Percentiles rank a stretch among this genome's conserved stretches.
Conservation (phyloP, 2,113 vertebrate genomes). For the Piliocolobus tephrosceles region DNA sequence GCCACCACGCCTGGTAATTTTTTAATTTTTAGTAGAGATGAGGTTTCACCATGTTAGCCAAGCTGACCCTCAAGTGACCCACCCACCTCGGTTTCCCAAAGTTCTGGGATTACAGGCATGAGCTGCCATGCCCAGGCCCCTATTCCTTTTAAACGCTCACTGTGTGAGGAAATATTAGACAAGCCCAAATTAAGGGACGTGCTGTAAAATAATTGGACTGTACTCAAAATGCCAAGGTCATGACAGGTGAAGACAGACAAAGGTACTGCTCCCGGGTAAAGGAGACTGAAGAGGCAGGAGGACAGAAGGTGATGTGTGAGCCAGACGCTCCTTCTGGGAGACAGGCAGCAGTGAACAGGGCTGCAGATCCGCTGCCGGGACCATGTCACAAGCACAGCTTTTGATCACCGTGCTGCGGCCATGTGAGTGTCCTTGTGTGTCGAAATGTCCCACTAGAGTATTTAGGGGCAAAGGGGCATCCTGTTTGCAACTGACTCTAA, state of each 20-base stretch:
- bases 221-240: neutral
- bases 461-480: neutral
- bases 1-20: too few species aligned
- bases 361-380: neutral
- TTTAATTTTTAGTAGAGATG: too few species aligned
- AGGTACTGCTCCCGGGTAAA: neutral
- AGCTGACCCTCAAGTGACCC: too few species aligned
- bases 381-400: neutral
- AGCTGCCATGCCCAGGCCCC: too few species aligned
- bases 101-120: too few species aligned
- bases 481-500: neutral
- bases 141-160: neutral
- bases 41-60: too few species aligned
- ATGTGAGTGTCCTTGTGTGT: neutral
- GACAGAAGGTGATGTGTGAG: neutral
- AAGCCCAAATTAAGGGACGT: neutral
- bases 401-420: fast-evolving
- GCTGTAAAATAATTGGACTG: neutral
- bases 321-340: neutral
- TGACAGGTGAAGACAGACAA: neutral
- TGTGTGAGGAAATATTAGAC: neutral
- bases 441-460: neutral
- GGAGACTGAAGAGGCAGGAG: fast-evolving
- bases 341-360: neutral
- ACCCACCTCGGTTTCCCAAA: too few species aligned